phyloP scores from a whole-genome alignment of 2,888 invertebrate genomes.

The Dichetophora obliterata region DNA sequence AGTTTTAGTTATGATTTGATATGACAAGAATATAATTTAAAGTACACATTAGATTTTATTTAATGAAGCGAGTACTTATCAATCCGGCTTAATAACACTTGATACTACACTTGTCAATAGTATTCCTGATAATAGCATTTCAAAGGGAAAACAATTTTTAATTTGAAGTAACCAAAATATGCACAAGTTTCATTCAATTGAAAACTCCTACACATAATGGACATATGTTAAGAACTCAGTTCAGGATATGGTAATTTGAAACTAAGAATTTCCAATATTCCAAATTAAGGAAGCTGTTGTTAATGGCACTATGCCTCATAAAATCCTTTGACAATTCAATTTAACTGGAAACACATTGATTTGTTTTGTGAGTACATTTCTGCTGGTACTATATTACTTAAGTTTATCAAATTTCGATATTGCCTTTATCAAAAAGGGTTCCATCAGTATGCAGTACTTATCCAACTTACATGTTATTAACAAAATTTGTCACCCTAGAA shows the following conservation, averaged over 20 bases:
- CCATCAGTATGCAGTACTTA: background rate
- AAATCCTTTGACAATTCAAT: background rate
- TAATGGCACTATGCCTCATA: background rate
- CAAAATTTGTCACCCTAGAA: conserved; percentile 64
- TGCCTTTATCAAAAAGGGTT: background rate
- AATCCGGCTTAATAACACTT: too few species aligned
- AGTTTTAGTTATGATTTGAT: too few species aligned
- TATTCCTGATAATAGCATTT: too few species aligned
- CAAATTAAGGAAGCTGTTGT: background rate
- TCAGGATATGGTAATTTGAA: too few species aligned
- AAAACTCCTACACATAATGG: background rate
- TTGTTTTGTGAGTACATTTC: background rate
- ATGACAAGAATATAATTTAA: too few species aligned
- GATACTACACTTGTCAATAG: too few species aligned
- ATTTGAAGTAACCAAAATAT: background rate
- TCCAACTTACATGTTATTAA: background rate
- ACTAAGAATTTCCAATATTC: too few species aligned
- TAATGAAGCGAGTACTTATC: too few species aligned
- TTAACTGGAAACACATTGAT: conserved; percentile 1
- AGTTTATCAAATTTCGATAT: conserved; percentile 35
- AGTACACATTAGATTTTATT: too few species aligned
- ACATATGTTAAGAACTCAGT: background rate
- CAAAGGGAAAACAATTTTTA: too few species aligned
- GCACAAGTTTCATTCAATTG: background rate
- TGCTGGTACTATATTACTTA: background rate